Conservation (phyloP, 1,140 invertebrate species). For the Ips typographus region DNA sequence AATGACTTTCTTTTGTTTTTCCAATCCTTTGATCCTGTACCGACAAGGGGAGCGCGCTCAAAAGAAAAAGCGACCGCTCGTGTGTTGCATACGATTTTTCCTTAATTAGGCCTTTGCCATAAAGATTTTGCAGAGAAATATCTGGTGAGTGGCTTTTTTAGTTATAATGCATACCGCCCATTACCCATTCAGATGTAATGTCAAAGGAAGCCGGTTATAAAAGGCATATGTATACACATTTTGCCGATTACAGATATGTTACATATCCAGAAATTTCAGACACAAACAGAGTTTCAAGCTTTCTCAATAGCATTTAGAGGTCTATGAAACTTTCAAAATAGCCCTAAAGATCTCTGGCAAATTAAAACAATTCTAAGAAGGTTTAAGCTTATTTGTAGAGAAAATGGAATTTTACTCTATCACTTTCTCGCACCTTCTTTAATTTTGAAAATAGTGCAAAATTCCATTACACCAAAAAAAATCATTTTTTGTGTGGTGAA, state of each 20-base stretch:
- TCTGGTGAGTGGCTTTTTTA: conserved; percentile 27
- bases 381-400: conserved; percentile 9
- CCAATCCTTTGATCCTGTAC: conserved; percentile 10
- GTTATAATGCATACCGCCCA: conserved; percentile 13
- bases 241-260: too few relatives aligned
- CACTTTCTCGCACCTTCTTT: neutral
- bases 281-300: neutral
- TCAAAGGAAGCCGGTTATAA: conserved; percentile 10
- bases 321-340: too few relatives aligned
- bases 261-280: too few relatives aligned
- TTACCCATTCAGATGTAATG: conserved; percentile 3
- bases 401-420: neutral
- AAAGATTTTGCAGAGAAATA: conserved; percentile 17
- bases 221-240: too few relatives aligned
- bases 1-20: conserved; percentile 30
- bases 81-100: conserved; percentile 27
- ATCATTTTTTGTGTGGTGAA: too few relatives aligned
- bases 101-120: conserved; percentile 26
- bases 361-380: too few relatives aligned
- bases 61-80: conserved; percentile 21
- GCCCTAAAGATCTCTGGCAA: too few relatives aligned
- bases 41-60: conserved; percentile 8
- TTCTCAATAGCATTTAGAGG: too few relatives aligned
- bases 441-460: too few relatives aligned
- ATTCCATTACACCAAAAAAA: too few relatives aligned